Base-by-base conservation (phyloP, 2,888 invertebrate species). In the Lapara coniferarum region DNA sequence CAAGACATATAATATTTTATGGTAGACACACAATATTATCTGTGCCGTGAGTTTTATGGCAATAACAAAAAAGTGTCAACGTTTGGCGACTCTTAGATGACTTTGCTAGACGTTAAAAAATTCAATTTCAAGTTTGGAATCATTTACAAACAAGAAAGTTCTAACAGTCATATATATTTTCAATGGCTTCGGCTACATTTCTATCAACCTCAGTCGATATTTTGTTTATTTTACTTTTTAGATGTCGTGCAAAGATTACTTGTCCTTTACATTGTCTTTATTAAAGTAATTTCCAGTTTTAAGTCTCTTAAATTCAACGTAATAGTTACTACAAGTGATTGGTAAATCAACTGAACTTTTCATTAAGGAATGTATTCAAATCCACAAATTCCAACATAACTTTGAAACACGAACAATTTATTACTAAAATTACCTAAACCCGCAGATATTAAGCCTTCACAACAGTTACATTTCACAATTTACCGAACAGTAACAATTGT, bases 381-480 rank as follows among this genome's bases (percentile, higher is more conserved):
- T 16, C 6, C 46, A 7, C 12, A 37, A 63, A 49, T 63, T 46
- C 19, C 8, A 19, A 46, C 12, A 13, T 13, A 49, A 49, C 49
- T 16, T 49, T 63, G 63, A 19, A 63, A 63, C 46, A 46, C 59
- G 59, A 63, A 19, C 16, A 14, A 10, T 6, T 49, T 63, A 63
- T 19, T 19, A 16, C 46, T 59, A 63, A 49, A 63, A 49, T 63
- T 63, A 63, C 63, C 19, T 63, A 19, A 63, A 49, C 49, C 49
- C 19, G 63, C 63, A 49, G 49, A 63, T 63, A 63, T 63, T 46
- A 63, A 63, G 49, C 46, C 37, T 59, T 37, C 57, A 10, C 19
- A 12, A 49, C 13, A 49, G 49, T 25, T 63, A 13, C 10, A 63
- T 63, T 63, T 63, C 46, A 49, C 19, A 63, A 49, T 19, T 49